These are phyloP conservation scores for Smutsia temminckii DNA, from an alignment of 2,797 vertebrate genomes.

Conservation along the genomic window DNA sequence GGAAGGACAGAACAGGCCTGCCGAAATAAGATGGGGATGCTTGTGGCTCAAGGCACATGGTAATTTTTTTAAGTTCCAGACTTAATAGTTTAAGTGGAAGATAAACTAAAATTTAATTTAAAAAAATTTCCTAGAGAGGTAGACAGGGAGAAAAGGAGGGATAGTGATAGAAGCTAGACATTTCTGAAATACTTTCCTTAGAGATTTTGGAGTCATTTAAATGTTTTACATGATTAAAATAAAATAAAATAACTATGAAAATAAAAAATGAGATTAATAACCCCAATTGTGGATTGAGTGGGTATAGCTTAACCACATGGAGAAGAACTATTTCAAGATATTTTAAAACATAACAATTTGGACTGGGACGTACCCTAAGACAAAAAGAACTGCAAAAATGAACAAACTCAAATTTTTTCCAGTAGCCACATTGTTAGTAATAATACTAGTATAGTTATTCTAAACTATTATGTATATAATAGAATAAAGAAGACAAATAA, in stretches of 20 bases:
- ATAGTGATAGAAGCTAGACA: neutral
- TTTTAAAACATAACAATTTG: constrained; percentile 35
- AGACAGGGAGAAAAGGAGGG: neutral
- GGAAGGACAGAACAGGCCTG: neutral
- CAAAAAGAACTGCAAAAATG: constrained; percentile 2
- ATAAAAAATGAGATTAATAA: neutral
- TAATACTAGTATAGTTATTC: neutral
- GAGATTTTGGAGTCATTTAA: constrained; percentile 7
- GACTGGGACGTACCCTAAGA: neutral
- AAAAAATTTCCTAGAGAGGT: neutral
- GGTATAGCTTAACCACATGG: constrained; percentile 1
- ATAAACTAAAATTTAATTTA: constrained; percentile 21
- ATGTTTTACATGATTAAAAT: constrained; percentile 4
- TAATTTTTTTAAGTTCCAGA: constrained; percentile 22
- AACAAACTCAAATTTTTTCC: neutral
- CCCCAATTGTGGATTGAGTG: neutral
- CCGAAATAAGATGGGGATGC: neutral
- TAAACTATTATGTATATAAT: neutral
- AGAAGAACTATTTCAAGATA: neutral
- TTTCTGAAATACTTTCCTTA: neutral
- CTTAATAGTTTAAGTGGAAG: constrained; percentile 27
- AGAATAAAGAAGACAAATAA: constrained; percentile 1
- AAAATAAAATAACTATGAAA: constrained; percentile 28
- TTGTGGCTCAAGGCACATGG: neutral
- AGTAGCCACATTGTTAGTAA: neutral